phyloP scores from a whole-genome alignment of 1,140 invertebrate genomes.

The Centruroides vittatus region DNA sequence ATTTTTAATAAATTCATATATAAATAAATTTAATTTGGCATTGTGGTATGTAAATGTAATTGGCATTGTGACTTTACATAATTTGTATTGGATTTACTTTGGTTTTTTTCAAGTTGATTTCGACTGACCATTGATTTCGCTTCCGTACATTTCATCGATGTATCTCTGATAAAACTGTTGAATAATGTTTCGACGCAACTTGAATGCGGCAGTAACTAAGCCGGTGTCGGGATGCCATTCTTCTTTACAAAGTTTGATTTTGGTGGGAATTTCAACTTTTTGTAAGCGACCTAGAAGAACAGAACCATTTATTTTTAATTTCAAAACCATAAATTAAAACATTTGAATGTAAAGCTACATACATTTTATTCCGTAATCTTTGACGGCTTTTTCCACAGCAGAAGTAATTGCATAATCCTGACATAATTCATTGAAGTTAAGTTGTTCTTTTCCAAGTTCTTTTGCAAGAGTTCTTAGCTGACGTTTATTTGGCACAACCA shows the following conservation, averaged over 20 bases:
- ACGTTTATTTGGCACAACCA: slow-evolving; percentile 71
- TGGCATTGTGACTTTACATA: too few relatives aligned
- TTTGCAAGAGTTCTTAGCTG: slow-evolving; percentile 48
- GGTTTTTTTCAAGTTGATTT: slow-evolving; percentile 8
- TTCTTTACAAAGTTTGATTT: slow-evolving; percentile 29
- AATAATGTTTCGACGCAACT: slow-evolving; percentile 21
- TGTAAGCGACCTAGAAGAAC: slow-evolving; percentile 6
- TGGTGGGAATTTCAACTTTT: slow-evolving; percentile 32
- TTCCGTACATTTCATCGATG: slow-evolving; percentile 15
- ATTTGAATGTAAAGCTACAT: not conserved
- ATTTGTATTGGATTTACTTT: too few relatives aligned
- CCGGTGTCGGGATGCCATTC: slow-evolving; percentile 37
- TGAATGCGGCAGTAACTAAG: slow-evolving; percentile 38
- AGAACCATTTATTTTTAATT: too few relatives aligned
- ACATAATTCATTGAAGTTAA: slow-evolving; percentile 56
- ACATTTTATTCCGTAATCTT: slow-evolving; percentile 61
- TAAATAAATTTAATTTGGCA: too few relatives aligned
- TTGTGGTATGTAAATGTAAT: too few relatives aligned
- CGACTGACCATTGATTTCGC: slow-evolving; percentile 5
- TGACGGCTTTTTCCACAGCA: slow-evolving; percentile 57
- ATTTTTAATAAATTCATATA: too few relatives aligned
- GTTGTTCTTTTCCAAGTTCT: slow-evolving; percentile 41
- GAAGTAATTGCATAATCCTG: slow-evolving; percentile 51
- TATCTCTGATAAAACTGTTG: slow-evolving; percentile 13
- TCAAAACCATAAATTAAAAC: too few relatives aligned